Conservation (phyloP, 1,140 invertebrate species). For the Cotesia glomerata region DNA sequence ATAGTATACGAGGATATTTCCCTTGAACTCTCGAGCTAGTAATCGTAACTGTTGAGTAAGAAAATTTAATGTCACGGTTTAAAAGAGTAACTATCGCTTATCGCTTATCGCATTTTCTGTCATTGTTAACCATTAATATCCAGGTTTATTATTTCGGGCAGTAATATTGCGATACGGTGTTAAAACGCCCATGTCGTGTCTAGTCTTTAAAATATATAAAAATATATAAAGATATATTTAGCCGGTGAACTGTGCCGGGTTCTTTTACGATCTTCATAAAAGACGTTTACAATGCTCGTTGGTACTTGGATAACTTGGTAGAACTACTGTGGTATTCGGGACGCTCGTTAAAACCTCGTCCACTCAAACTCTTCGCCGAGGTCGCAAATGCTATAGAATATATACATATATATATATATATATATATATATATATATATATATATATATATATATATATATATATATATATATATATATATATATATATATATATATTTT, state of each 20-base stretch:
- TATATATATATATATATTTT: background rate
- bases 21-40: background rate
- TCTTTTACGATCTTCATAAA: conserved; percentile 46
- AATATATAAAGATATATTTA: conserved; percentile 32
- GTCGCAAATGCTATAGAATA: conserved; percentile 2
- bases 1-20: background rate
- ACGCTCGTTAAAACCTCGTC: conserved; percentile 44
- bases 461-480: background rate
- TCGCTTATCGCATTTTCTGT: conserved; percentile 6
- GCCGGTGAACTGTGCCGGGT: conserved; percentile 25
- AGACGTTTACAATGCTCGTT: conserved; percentile 43
- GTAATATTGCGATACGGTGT: conserved; percentile 1
- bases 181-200: conserved; percentile 26
- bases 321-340: conserved; percentile 38
- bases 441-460: background rate
- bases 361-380: background rate
- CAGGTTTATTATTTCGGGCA: background rate
- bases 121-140: background rate
- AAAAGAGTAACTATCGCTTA: conserved; percentile 18
- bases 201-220: conserved; percentile 1
- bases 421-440: background rate
- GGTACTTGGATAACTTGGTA: conserved; percentile 32
- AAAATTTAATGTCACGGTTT: background rate
- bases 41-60: background rate
- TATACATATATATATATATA: background rate